These are phyloP conservation scores for Vesta saturnalis DNA, from an alignment of 2,888 invertebrate species.

Conservation along the genomic window DNA sequence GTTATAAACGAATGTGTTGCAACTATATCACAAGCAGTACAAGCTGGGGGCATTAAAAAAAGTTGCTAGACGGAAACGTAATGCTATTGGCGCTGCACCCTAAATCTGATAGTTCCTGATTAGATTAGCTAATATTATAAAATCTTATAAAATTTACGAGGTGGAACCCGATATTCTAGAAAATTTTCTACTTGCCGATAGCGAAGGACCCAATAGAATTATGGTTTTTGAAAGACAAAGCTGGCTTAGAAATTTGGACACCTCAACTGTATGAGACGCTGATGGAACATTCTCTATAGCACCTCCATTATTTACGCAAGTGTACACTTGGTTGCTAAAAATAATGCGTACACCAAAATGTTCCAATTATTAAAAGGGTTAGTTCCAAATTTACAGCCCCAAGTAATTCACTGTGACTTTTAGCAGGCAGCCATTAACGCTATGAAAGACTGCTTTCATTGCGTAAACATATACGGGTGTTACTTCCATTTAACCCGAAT, in stretches of 20 bases:
- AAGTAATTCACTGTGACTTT: no score
- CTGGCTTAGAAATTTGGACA: constrained; percentile 3
- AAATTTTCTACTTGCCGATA: not conserved
- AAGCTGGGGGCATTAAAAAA: not conserved
- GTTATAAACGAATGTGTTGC: constrained; percentile 3
- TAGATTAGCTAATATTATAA: not conserved
- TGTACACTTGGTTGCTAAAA: not conserved
- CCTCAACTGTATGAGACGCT: not conserved
- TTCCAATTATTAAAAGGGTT: no score
- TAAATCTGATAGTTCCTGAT: not conserved
- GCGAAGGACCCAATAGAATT: constrained; percentile 5
- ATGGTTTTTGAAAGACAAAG: not conserved
- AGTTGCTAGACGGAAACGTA: not conserved
- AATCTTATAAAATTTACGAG: not conserved
- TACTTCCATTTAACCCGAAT: no score
- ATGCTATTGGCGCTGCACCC: not conserved
- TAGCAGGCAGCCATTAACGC: no score
- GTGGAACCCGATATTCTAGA: not conserved
- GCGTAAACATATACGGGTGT: no score
- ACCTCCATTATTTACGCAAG: not conserved
- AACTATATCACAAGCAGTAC: not conserved
- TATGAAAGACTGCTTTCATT: no score
- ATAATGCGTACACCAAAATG: no score
- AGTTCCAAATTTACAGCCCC: no score
- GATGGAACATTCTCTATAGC: not conserved